These are phyloP conservation scores for Trissolcus basalis DNA, from an alignment of 1,140 invertebrate genomes.

Conservation along the genomic window DNA sequence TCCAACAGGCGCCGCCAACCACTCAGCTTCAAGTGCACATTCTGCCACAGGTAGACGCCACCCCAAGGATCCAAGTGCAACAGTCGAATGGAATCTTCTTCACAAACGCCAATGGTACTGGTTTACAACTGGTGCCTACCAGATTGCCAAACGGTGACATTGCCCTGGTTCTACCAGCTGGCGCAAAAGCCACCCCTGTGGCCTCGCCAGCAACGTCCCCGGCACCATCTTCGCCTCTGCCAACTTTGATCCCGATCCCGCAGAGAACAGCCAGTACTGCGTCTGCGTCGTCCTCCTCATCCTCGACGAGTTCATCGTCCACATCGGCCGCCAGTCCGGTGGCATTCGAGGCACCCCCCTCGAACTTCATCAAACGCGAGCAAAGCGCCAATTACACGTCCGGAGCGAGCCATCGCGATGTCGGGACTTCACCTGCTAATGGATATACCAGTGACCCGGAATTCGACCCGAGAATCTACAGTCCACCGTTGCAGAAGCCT, in stretches of 20 bases:
- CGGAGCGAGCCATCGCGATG: constrained; percentile 71
- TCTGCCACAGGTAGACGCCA: constrained; percentile 70
- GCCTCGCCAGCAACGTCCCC: constrained; percentile 73
- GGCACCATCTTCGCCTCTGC: constrained; percentile 77
- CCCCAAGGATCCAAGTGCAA: constrained; percentile 71
- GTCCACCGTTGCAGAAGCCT: constrained; percentile 79
- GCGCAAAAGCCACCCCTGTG: constrained; percentile 70
- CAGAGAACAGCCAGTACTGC: constrained; percentile 82
- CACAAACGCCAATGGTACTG: constrained; percentile 73
- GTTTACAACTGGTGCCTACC: constrained; percentile 79
- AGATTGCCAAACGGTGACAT: constrained; percentile 80
- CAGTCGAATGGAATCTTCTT: constrained; percentile 75
- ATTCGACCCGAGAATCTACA: constrained; percentile 74
- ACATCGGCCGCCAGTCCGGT: constrained; percentile 71
- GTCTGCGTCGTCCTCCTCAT: constrained; percentile 79
- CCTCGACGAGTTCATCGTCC: constrained; percentile 73
- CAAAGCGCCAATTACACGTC: constrained; percentile 71
- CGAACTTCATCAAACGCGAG: constrained; percentile 65
- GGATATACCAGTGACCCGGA: constrained; percentile 71
- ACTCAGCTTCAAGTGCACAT: constrained; percentile 74
- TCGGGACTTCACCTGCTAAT: constrained; percentile 72
- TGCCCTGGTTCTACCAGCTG: constrained; percentile 78
- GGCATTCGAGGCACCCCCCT: constrained; percentile 70
- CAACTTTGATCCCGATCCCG: constrained; percentile 83
- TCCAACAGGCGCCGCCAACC: constrained; percentile 67